Percentiles rank a stretch among this genome's conserved stretches.
Evolutionary conservation across 1,140 invertebrate genomes (phyloP).

Genomic region (Heliconius melpomene): DNA sequence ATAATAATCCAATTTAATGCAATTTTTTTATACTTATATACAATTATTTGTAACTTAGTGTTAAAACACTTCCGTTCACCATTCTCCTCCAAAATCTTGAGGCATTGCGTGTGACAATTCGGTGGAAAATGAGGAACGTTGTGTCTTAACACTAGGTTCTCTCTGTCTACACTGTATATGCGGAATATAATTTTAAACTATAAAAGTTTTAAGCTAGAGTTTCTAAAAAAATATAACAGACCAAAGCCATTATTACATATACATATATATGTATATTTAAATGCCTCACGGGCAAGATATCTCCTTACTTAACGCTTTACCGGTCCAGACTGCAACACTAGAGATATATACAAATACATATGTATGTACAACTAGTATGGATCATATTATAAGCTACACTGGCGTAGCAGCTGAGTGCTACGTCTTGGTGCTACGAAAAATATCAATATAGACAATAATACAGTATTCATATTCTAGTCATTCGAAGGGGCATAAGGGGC

Average conservation of each 20-base stretch:
- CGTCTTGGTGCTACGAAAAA: not conserved
- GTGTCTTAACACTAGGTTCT: too few relatives aligned
- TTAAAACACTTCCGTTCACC: too few relatives aligned
- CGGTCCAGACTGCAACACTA: not conserved
- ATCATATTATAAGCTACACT: not conserved
- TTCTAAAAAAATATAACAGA: not conserved
- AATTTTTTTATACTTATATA: not conserved
- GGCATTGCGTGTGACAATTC: too few relatives aligned
- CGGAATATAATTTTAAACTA: too few relatives aligned
- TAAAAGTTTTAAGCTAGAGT: too few relatives aligned
- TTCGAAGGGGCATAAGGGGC: too few relatives aligned
- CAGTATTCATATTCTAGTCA: too few relatives aligned
- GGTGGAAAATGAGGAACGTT: too few relatives aligned
- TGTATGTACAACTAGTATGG: not conserved
- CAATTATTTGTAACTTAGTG: too few relatives aligned
- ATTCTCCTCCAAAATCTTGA: too few relatives aligned
- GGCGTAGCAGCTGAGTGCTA: not conserved
- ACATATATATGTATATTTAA: not conserved
- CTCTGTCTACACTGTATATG: too few relatives aligned
- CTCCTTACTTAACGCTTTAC: not conserved
- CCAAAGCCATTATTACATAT: not conserved
- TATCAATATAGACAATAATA: too few relatives aligned
- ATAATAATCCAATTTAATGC: not conserved
- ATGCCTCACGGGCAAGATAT: not conserved
- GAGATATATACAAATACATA: not conserved